phyloP scores from a whole-genome alignment of 2,113 vertebrate genomes.

The Caranx ignobilis region DNA sequence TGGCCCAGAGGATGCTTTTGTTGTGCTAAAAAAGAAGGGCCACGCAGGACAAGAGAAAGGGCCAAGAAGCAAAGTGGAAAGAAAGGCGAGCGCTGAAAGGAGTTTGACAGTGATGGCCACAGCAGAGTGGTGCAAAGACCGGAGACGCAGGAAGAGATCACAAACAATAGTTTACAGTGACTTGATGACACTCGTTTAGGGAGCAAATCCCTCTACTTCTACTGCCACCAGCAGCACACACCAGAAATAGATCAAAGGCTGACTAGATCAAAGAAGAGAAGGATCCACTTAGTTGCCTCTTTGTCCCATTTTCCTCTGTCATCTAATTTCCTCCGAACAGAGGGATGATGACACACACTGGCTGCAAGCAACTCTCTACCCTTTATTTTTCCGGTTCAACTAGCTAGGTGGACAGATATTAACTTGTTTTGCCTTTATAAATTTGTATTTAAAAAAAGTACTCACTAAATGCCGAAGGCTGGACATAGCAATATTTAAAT shows the following conservation, averaged over 20 bases:
- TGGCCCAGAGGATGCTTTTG: conserved; percentile 45
- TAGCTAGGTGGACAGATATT: conserved; percentile 15
- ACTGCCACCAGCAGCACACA: conserved; percentile 45
- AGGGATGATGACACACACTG: conserved; percentile 36
- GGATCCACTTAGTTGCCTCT: conserved; percentile 64
- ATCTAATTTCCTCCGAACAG: conserved; percentile 60
- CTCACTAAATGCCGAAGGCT: neutral
- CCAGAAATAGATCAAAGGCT: conserved; percentile 74
- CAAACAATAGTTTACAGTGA: conserved; percentile 39
- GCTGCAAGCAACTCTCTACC: conserved; percentile 1
- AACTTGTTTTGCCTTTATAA: neutral
- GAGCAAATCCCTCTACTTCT: conserved; percentile 46
- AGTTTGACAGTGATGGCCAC: neutral
- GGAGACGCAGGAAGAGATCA: conserved; percentile 6
- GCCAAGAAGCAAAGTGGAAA: neutral
- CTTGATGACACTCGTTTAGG: conserved; percentile 50
- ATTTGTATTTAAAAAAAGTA: neutral
- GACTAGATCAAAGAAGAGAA: conserved; percentile 63
- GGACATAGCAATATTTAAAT: neutral
- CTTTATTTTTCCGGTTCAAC: conserved; percentile 24
- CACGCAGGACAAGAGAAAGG: neutral
- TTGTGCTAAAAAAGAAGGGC: conserved; percentile 52
- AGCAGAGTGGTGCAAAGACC: conserved; percentile 1
- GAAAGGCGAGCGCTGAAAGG: conserved; percentile 19
- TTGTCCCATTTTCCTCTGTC: conserved; percentile 58